Evolutionary conservation across 2,797 vertebrate genomes (phyloP), one percentile per base, ranked within the genome.

Genomic region (Emys orbicularis): DNA sequence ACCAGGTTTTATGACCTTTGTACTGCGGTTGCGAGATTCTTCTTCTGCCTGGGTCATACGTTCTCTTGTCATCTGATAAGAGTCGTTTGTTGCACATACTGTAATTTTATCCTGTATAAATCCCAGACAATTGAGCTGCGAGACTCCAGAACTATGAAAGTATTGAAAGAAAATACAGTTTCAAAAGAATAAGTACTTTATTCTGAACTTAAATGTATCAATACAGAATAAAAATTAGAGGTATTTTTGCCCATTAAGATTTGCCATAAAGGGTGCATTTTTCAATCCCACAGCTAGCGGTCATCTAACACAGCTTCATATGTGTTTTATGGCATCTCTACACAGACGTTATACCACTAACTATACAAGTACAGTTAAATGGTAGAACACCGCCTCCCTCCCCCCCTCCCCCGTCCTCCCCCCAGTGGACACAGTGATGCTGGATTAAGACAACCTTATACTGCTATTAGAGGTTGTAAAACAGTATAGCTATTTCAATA

Each of bases 71-170:
- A 98, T 98, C 98, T 98, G 98, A 98, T 99, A 99, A 37, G 99
- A 99, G 97, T 99, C 99, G 84, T 98, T 99, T 89, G 99, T 99
- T 97, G 99, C 99, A 95, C 99, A 99, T 90, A 99, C 98, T 74
- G 99, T 99, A 98, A 99, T 98, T 98, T 99, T 99, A 98, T 99
- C 98, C 98, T 99, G 99, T 95, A 99, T 98, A 29, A 98, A 97
- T 87, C 99, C 99, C 98, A 99, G 96, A 96, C 99, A 99, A 95
- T 98, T 98, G 97, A 99, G 98, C 94, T 99, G 98, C 77, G 98
- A 98, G 92, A 97, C 97, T 98, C 98, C 99, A 97, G 98, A 98
- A 98, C 99, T 99, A 96, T 11, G 96, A 95, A 96, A 93, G 94
- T 68, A 94, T 86, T 79, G 88, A 93, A 89, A 98, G 76, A 91